Percentiles rank a stretch among this genome's conserved stretches.
Conservation (phyloP, 2,797 vertebrate genomes). For the Melanotaenia trifasciata region DNA sequence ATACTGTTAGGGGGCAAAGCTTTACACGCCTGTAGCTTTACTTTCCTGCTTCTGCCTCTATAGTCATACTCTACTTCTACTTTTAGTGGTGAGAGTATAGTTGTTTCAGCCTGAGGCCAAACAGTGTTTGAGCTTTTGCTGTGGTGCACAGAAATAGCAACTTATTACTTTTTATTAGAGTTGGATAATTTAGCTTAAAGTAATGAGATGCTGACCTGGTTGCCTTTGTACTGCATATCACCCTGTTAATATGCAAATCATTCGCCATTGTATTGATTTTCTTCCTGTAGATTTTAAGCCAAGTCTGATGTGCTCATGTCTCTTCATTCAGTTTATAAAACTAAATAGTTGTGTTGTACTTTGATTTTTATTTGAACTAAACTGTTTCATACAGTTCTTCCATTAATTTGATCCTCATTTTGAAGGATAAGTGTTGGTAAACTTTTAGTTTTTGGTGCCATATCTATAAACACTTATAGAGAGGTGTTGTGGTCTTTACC, state of each 20-base stretch:
- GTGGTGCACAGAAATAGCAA: conserved; percentile 7
- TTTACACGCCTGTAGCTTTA: conserved; percentile 24
- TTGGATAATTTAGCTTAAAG: conserved; percentile 3
- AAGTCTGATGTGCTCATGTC: neutral
- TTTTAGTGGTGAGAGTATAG: conserved; percentile 19
- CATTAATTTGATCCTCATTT: neutral
- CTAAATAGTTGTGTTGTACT: neutral
- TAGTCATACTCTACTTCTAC: conserved; percentile 36
- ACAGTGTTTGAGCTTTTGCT: conserved; percentile 26
- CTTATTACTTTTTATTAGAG: conserved; percentile 7
- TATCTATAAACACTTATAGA: neutral
- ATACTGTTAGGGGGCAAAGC: conserved; percentile 20
- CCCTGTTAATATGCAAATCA: neutral
- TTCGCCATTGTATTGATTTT: neutral
- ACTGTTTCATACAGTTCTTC: neutral
- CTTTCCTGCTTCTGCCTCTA: conserved; percentile 26
- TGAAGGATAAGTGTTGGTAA: no score
- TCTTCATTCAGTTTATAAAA: neutral
- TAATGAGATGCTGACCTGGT: neutral
- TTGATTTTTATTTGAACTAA: neutral
- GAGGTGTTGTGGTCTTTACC: neutral
- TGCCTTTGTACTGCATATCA: conserved; percentile 12
- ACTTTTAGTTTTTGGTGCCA: neutral
- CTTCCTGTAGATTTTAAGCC: neutral
- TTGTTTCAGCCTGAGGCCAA: conserved; percentile 31